Conservation (phyloP, 2,888 invertebrate species). For the Aplocera efformata region DNA sequence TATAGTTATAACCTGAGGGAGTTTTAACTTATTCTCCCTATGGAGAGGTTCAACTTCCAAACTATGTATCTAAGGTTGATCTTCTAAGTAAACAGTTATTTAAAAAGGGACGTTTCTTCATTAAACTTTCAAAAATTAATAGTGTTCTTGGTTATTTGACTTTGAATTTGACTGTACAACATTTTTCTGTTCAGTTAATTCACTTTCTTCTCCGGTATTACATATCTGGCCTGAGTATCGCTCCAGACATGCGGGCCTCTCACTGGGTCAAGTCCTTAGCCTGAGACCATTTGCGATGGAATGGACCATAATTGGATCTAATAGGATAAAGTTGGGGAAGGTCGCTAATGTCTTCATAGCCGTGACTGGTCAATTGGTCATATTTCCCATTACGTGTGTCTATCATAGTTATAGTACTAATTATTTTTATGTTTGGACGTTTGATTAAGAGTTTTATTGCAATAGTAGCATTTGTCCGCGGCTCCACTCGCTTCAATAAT, state of each 20-base stretch:
- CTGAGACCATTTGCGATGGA: slow-evolving; percentile 33
- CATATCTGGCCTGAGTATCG: slow-evolving; percentile 8
- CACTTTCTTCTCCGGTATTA: slow-evolving; percentile 10
- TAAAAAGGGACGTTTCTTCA: too few species aligned
- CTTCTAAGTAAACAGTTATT: too few species aligned
- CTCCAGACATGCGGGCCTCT: slow-evolving; percentile 55
- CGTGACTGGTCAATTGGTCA: slow-evolving; percentile 27
- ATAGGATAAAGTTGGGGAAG: slow-evolving; percentile 47
- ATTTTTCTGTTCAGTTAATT: background rate
- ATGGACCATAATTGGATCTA: slow-evolving; percentile 43
- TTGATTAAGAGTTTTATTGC: too few species aligned
- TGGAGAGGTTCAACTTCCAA: too few species aligned
- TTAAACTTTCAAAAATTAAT: too few species aligned
- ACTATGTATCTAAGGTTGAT: too few species aligned
- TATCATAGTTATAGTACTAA: slow-evolving; percentile 21
- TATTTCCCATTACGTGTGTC: slow-evolving; percentile 22
- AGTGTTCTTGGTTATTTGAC: too few species aligned
- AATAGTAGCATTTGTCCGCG: too few species aligned
- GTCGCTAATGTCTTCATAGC: slow-evolving; percentile 43
- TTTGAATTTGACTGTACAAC: too few species aligned
- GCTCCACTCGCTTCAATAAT: too few species aligned
- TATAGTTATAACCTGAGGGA: too few species aligned
- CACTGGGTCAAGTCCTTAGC: slow-evolving; percentile 57
- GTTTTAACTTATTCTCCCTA: too few species aligned
- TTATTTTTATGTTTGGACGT: slow-evolving; percentile 7